Evolutionary conservation across 2,797 vertebrate genomes (phyloP).

Genomic region (Uromys caudimaculatus): DNA sequence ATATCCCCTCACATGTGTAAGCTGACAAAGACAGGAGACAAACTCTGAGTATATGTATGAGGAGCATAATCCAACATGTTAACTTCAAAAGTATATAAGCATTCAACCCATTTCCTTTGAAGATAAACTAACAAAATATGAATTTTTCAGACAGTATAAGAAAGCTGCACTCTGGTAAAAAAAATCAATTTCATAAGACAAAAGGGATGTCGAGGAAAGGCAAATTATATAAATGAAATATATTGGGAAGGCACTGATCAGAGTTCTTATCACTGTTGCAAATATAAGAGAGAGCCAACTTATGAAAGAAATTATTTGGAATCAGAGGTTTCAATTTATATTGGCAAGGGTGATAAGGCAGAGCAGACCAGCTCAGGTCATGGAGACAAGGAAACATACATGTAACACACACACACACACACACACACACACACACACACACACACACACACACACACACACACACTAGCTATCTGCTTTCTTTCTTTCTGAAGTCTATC

Average conservation of each 20-base stretch:
- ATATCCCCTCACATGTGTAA: background rate
- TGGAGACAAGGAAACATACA: background rate
- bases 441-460: background rate
- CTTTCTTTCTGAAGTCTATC: background rate
- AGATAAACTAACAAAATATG: background rate
- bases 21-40: background rate
- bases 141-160: background rate
- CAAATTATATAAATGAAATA: background rate
- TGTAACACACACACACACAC: background rate
- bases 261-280: background rate
- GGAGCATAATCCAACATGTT: background rate
- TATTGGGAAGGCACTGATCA: background rate
- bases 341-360: background rate
- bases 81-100: background rate
- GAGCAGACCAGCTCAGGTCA: background rate
- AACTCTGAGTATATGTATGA: background rate
- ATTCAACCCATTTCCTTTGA: background rate
- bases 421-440: background rate
- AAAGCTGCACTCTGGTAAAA: background rate
- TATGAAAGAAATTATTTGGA: background rate
- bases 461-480: background rate
- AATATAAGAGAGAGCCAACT: background rate
- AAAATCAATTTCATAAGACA: conserved; percentile 11
- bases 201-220: background rate
- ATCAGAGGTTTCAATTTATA: background rate